A percentile compares a stretch with the other conserved stretches of the same genome.
These are phyloP conservation scores for Tragelaphus scriptus DNA, from an alignment of 2,113 vertebrate genomes.

Conservation along the genomic window DNA sequence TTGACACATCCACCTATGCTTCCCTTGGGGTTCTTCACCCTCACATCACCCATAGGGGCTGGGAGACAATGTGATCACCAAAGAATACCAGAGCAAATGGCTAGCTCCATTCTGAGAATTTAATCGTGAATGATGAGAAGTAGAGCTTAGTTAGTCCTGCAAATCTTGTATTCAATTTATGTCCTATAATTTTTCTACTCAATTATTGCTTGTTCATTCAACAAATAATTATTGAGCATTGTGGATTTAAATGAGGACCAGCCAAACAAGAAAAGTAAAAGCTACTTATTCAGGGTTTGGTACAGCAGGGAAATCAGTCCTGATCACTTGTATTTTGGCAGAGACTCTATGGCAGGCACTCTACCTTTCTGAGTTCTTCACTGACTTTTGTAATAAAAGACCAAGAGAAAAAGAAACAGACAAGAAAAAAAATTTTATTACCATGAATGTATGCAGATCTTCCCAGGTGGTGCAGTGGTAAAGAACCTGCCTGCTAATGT, in stretches of 20 bases:
- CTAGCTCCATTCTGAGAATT: neutral
- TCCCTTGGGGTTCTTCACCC: neutral
- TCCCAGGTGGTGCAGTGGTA: neutral
- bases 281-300: neutral
- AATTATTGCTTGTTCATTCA: neutral
- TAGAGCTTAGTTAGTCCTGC: neutral
- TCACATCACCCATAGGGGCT: neutral
- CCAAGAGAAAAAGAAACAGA: neutral
- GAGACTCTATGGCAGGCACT: neutral
- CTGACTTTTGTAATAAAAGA: neutral
- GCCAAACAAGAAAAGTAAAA: neutral
- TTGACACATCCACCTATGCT: neutral
- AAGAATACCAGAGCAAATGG: neutral
- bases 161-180: neutral
- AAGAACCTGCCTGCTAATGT: neutral
- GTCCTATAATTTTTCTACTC: neutral
- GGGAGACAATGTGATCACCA: neutral
- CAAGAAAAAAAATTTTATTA: neutral
- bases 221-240: neutral
- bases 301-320: neutral
- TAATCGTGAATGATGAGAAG: neutral
- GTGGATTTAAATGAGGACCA: neutral
- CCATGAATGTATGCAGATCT: neutral
- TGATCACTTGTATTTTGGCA: neutral
- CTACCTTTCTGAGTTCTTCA: neutral